phyloP scores from a whole-genome alignment of 2,113 vertebrate species.

The Macaca nemestrina region DNA sequence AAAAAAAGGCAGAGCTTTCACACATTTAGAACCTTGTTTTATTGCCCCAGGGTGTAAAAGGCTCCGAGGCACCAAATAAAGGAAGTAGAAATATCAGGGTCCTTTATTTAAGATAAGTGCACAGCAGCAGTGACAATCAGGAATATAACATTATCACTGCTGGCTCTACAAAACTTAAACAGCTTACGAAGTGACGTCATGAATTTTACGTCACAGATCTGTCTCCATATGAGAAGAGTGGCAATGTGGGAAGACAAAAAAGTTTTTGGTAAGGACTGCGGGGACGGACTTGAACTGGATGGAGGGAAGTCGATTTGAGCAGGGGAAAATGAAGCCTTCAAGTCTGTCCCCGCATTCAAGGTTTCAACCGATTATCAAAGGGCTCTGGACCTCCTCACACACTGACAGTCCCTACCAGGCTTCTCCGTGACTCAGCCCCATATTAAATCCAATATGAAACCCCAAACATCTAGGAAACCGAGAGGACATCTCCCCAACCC shows the following conservation, averaged over 20 bases:
- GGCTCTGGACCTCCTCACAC: not conserved
- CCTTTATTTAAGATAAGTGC: not conserved
- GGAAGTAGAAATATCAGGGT: not conserved
- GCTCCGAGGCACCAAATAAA: not conserved
- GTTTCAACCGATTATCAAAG: not conserved
- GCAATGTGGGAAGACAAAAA: not conserved
- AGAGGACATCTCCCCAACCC: no score
- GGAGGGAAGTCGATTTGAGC: not conserved
- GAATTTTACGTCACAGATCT: not conserved
- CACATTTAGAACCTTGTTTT: not conserved
- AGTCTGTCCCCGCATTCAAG: not conserved
- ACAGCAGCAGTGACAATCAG: not conserved
- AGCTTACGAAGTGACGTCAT: not conserved
- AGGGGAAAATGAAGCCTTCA: not conserved
- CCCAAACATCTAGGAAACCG: not conserved
- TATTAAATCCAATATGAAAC: not conserved
- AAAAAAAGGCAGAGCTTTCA: not conserved
- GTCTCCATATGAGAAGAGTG: not conserved
- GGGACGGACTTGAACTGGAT: not conserved
- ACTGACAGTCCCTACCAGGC: not conserved
- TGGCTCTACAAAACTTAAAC: not conserved
- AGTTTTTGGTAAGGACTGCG: not conserved
- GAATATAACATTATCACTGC: not conserved
- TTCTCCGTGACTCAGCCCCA: not conserved
- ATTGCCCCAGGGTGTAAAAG: not conserved